A percentile compares a stretch with the other conserved stretches of the same genome.
phyloP scores from a whole-genome alignment of 2,797 vertebrate species.

The Pseudomugil gertrudae region DNA sequence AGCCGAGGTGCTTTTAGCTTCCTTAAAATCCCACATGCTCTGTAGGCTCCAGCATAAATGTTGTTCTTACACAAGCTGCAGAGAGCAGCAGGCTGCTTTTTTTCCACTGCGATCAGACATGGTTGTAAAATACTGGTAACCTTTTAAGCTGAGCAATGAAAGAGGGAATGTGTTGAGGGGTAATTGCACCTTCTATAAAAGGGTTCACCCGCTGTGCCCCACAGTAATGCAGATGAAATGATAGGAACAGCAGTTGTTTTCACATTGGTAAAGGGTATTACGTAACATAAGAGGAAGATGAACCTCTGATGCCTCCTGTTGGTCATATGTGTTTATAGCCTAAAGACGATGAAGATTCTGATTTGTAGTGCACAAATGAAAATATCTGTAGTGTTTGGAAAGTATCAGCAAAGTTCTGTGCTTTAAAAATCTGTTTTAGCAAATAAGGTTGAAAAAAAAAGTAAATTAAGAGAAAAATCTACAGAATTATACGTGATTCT shows the following conservation, averaged over 20 bases:
- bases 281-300: slow-evolving; percentile 46
- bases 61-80: slow-evolving; percentile 40
- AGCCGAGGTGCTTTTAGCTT: slow-evolving; percentile 15
- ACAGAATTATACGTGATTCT: not conserved
- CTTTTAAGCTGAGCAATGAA: slow-evolving; percentile 26
- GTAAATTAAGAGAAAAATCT: not conserved
- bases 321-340: slow-evolving; percentile 28
- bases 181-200: slow-evolving; percentile 43
- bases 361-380: not conserved
- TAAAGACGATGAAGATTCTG: not conserved
- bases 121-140: slow-evolving; percentile 18
- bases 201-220: slow-evolving; percentile 27
- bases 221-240: slow-evolving; percentile 50
- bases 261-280: slow-evolving; percentile 48
- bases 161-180: slow-evolving; percentile 23
- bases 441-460: not conserved
- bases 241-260: slow-evolving; percentile 52
- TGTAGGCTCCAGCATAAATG: slow-evolving; percentile 27
- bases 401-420: not conserved
- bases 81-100: slow-evolving; percentile 20
- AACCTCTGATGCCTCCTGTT: slow-evolving; percentile 67
- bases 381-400: slow-evolving; percentile 4
- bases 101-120: slow-evolving; percentile 29
- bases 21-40: slow-evolving; percentile 29
- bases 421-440: slow-evolving; percentile 8